These are phyloP conservation scores for Platycheirus rosarum DNA, from an alignment of 2,888 invertebrate species.

Conservation along the genomic window DNA sequence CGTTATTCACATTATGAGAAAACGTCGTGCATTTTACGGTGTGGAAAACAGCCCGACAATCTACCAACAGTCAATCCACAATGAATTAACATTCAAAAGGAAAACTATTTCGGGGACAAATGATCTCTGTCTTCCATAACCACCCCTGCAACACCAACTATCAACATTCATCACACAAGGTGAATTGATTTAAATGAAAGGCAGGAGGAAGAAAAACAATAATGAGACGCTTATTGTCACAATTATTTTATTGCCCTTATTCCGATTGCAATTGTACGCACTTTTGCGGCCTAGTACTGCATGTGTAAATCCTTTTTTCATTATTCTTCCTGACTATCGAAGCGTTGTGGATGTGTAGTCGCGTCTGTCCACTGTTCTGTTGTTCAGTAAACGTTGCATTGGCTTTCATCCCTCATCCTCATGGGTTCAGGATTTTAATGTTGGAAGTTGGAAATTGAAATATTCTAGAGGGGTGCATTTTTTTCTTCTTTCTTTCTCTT, in stretches of 20 bases:
- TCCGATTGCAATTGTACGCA: constrained; percentile 70
- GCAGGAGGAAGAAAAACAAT: constrained; percentile 76
- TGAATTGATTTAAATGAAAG: constrained; percentile 58
- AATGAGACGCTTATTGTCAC: constrained; percentile 83
- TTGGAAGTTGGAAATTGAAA: constrained; percentile 30
- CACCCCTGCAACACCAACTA: constrained; percentile 68
- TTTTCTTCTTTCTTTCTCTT: constrained; percentile 50
- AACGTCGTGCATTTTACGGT: constrained; percentile 47
- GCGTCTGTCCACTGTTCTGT: constrained; percentile 41
- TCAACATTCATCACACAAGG: constrained; percentile 56
- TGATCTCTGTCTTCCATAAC: constrained; percentile 11
- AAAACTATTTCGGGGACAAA: constrained; percentile 43
- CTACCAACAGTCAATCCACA: constrained; percentile 28
- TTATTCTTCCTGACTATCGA: constrained; percentile 62
- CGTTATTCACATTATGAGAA: constrained; percentile 59
- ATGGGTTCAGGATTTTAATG: constrained; percentile 41
- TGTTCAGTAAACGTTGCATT: neutral
- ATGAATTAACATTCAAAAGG: constrained; percentile 52
- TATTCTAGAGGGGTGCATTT: constrained; percentile 56
- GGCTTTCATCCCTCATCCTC: constrained; percentile 34
- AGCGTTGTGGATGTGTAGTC: constrained; percentile 23
- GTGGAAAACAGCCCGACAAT: constrained; percentile 63
- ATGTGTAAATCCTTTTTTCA: constrained; percentile 73
- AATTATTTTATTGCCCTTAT: constrained; percentile 81
- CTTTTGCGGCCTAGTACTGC: constrained; percentile 70